A percentile compares a stretch with the other conserved stretches of the same genome.
These are phyloP conservation scores for Centropyge bicolor DNA, from an alignment of 2,797 vertebrate species.

Conservation along the genomic window DNA sequence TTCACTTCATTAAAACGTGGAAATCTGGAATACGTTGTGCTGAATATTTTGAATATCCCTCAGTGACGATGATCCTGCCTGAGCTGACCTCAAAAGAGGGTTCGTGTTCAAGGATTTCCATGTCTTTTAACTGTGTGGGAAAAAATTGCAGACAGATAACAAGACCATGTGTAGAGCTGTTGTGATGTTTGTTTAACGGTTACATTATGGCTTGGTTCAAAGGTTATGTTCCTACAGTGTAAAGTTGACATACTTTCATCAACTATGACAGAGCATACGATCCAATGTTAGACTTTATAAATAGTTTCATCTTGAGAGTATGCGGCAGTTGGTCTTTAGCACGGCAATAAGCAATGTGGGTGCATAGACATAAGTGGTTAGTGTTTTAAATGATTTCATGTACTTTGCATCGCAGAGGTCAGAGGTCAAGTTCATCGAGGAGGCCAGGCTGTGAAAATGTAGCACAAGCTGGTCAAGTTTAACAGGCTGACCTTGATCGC, in stretches of 20 bases:
- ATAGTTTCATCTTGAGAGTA: background rate
- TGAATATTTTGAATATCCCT: slow-evolving; percentile 37
- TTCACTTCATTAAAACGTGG: slow-evolving; percentile 31
- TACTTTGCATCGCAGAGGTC: background rate
- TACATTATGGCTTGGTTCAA: background rate
- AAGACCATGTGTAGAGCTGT: background rate
- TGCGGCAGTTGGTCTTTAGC: background rate
- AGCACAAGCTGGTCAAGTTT: too few species aligned
- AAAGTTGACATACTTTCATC: background rate
- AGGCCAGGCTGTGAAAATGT: background rate
- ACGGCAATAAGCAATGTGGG: background rate
- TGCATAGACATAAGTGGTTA: background rate
- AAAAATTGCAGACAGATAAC: slow-evolving; percentile 9
- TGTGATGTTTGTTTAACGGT: too few species aligned
- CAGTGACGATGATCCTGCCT: slow-evolving; percentile 44
- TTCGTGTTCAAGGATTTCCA: slow-evolving; percentile 21
- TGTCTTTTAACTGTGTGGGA: background rate
- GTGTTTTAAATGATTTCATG: background rate
- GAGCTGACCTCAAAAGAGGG: slow-evolving; percentile 25
- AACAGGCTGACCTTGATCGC: too few species aligned
- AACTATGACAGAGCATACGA: background rate
- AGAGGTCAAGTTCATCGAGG: background rate
- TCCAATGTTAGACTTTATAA: background rate
- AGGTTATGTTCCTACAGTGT: background rate
- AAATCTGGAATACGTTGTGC: background rate